phyloP scores from a whole-genome alignment of 2,797 vertebrate genomes.

The Bucorvus abyssinicus region DNA sequence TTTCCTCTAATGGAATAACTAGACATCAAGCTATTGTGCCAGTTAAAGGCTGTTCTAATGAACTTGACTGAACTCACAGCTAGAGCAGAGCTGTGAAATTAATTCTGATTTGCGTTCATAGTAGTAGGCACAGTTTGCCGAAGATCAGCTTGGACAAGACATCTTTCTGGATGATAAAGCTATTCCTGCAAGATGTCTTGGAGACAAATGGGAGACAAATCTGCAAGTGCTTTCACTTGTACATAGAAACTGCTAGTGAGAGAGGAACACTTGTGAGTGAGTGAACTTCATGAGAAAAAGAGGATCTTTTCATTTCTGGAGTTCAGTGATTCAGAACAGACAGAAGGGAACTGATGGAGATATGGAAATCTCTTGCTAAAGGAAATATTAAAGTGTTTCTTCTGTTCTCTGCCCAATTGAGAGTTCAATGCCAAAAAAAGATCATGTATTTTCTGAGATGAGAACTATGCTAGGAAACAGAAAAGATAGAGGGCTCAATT shows the following conservation, averaged over 20 bases:
- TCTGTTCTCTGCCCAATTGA: neutral
- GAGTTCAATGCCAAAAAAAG: neutral
- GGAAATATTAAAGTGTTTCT: neutral
- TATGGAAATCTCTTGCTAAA: constrained; percentile 10
- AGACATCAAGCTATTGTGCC: neutral
- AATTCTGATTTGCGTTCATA: neutral
- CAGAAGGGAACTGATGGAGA: neutral
- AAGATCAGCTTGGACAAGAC: neutral
- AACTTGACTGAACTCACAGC: neutral
- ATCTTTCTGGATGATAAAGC: neutral
- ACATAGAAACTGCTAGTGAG: neutral
- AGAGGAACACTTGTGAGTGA: neutral
- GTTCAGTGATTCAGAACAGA: neutral
- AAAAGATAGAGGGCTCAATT: neutral
- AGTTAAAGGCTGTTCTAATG: neutral
- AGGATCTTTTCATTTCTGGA: constrained; percentile 27
- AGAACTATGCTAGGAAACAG: neutral
- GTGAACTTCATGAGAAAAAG: neutral
- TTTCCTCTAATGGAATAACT: neutral
- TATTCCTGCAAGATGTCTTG: neutral
- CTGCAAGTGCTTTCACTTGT: neutral
- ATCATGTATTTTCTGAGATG: neutral
- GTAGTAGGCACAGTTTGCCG: neutral
- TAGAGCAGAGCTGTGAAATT: neutral
- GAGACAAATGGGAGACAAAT: neutral